Conservation (phyloP, 2,888 invertebrate genomes). For the Pristionchus japonicus region DNA sequence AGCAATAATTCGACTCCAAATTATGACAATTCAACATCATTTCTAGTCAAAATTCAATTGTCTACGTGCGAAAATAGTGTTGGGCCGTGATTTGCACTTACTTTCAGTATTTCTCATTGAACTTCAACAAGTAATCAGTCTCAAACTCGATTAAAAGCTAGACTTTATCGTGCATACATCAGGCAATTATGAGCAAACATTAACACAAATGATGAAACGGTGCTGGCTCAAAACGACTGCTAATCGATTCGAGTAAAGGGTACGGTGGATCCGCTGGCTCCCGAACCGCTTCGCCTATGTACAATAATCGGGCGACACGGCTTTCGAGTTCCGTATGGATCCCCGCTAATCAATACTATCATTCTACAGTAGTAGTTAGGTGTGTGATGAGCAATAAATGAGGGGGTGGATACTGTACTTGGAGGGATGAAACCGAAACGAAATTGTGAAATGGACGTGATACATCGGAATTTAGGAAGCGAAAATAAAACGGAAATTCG, state of each 20-base stretch:
- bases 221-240: background rate
- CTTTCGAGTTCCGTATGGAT: background rate
- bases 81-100: background rate
- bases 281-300: background rate
- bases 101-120: conserved; percentile 4
- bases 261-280: background rate
- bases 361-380: conserved; percentile 5
- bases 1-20: background rate
- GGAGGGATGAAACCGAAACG: background rate
- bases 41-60: background rate
- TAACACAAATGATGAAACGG: conserved; percentile 30
- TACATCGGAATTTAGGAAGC: conserved; percentile 12
- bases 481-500: background rate
- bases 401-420: conserved; percentile 17
- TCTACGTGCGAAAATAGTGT: background rate
- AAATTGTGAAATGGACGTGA: conserved; percentile 30
- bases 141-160: background rate
- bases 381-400: conserved; percentile 24
- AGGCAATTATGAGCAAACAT: background rate
- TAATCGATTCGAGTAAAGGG: conserved; percentile 18
- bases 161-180: conserved; percentile 15
- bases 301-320: background rate
- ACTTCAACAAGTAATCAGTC: background rate
- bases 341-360: conserved; percentile 32
- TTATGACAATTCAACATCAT: background rate